A percentile compares a stretch with the other conserved stretches of the same genome.
These are phyloP conservation scores for Bungarus multicinctus DNA, from an alignment of 2,113 vertebrate genomes.

Conservation along the genomic window DNA sequence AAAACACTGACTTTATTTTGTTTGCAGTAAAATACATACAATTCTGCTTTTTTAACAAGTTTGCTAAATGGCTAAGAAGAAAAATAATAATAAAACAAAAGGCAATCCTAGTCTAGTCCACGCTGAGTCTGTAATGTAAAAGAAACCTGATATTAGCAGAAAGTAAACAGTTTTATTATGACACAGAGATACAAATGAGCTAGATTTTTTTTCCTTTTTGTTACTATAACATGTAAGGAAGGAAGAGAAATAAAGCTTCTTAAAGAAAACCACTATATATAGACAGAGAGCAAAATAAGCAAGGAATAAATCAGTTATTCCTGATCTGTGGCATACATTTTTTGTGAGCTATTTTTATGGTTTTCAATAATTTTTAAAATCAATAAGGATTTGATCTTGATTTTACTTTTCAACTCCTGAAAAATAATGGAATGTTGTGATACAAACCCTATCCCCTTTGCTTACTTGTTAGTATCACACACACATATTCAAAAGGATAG, in stretches of 20 bases:
- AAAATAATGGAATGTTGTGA: background rate
- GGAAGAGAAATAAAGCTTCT: background rate
- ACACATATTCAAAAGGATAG: background rate
- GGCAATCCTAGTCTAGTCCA: background rate
- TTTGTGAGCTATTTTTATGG: background rate
- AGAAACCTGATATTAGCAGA: background rate
- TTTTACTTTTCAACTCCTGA: background rate
- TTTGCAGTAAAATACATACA: background rate
- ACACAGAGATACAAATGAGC: background rate
- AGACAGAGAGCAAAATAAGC: background rate
- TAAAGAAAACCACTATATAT: background rate
- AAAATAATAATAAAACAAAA: background rate
- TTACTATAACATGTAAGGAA: background rate
- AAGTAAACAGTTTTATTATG: background rate
- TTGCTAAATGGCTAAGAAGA: background rate
- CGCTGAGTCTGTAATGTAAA: background rate
- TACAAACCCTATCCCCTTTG: background rate
- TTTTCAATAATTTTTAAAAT: background rate
- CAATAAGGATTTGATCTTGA: background rate
- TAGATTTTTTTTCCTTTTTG: background rate
- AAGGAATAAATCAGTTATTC: background rate
- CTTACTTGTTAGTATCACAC: background rate
- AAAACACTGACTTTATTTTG: background rate
- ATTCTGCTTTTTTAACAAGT: background rate
- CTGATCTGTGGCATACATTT: background rate